Conservation (phyloP, 2,888 invertebrate species). For the Lasioglossum oenotherae region DNA sequence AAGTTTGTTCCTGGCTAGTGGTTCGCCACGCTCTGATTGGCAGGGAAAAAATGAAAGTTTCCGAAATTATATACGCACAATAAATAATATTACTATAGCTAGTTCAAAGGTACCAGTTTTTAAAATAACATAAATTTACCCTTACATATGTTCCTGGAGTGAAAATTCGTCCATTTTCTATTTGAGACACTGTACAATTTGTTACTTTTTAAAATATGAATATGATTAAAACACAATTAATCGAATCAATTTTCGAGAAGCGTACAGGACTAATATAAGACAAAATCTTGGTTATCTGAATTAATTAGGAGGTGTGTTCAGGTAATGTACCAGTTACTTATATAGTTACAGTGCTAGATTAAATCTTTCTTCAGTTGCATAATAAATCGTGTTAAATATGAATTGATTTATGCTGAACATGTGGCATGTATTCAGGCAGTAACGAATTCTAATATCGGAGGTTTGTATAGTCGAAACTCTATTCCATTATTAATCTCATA, state of each 20-base stretch:
- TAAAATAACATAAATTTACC: not conserved
- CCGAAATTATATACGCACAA: not conserved
- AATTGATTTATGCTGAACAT: not conserved
- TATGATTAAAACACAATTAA: not conserved
- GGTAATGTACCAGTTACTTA: not conserved
- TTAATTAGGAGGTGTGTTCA: not conserved
- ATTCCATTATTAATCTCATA: not conserved
- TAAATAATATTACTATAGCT: not conserved
- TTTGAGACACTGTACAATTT: not conserved
- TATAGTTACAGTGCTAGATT: not conserved
- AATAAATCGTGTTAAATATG: not conserved
- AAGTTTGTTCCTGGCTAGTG: not conserved
- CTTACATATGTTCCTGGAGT: not conserved
- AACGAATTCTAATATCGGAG: not conserved
- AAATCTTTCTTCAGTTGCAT: not conserved
- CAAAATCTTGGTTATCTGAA: too few relatives aligned
- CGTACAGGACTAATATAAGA: too few relatives aligned
- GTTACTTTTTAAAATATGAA: not conserved
- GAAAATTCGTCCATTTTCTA: not conserved
- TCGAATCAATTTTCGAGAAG: not conserved
- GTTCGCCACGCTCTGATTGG: too few relatives aligned
- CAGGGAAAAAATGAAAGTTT: not conserved
- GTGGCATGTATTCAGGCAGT: not conserved
- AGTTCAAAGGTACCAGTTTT: not conserved
- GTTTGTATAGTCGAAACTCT: not conserved